Conservation (phyloP, 1,140 invertebrate species). For the Rhynchophorus ferrugineus region DNA sequence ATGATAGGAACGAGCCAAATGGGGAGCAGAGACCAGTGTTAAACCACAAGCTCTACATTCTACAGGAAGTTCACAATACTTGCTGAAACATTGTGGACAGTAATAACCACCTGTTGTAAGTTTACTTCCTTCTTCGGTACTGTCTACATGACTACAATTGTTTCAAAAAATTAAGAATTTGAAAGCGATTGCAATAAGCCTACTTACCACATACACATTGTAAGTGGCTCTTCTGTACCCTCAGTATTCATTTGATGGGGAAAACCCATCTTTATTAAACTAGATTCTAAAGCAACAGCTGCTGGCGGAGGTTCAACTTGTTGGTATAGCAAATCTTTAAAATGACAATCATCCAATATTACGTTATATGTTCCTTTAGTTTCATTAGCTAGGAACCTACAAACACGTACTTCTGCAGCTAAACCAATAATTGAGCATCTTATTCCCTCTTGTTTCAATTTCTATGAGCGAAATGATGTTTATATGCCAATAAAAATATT, state of each 20-base stretch:
- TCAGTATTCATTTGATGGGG: conserved; percentile 60
- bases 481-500: conserved; percentile 7
- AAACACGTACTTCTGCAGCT: conserved; percentile 90
- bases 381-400: conserved; percentile 71
- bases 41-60: conserved; percentile 93
- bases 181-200: background rate
- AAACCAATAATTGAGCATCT: conserved; percentile 91
- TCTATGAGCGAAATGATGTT: conserved; percentile 38
- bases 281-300: conserved; percentile 68
- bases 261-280: conserved; percentile 90
- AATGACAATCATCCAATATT: conserved; percentile 87
- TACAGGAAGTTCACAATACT: conserved; percentile 95
- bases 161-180: background rate
- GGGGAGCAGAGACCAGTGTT: conserved; percentile 94
- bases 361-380: conserved; percentile 83
- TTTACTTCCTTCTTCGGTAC: conserved; percentile 55
- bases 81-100: conserved; percentile 93
- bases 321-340: conserved; percentile 65
- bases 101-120: conserved; percentile 75
- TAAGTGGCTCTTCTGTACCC: conserved; percentile 59
- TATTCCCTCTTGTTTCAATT: conserved; percentile 64
- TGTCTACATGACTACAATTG: conserved; percentile 70
- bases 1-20: conserved; percentile 94
- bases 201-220: conserved; percentile 80
- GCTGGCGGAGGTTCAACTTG: conserved; percentile 86